A percentile compares a stretch with the other conserved stretches of the same genome.
Evolutionary conservation across 92 coral and sea anemone species (phyloP).

Genomic region (Porites lobata): DNA sequence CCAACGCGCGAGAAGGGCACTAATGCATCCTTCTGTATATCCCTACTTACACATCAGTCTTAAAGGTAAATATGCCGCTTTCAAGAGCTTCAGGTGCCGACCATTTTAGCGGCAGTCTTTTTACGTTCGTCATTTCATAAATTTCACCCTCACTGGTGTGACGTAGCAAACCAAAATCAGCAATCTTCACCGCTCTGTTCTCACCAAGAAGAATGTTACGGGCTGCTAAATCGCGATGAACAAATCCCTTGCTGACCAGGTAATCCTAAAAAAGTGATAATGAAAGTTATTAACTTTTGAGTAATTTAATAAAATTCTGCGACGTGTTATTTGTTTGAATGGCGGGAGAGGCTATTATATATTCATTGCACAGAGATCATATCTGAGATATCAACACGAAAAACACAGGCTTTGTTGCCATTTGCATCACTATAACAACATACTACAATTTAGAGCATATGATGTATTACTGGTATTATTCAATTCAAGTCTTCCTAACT

Average conservation of each 20-base stretch:
- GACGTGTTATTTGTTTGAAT: too few relatives aligned
- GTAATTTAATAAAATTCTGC: not conserved
- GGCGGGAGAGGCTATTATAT: too few relatives aligned
- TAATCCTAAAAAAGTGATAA: not conserved
- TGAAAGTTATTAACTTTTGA: too few relatives aligned
- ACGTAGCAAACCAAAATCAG: conserved; percentile 43
- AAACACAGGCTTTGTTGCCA: too few relatives aligned
- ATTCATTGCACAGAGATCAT: too few relatives aligned
- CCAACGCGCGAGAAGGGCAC: too few relatives aligned
- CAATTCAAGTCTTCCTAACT: too few relatives aligned
- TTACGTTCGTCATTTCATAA: not conserved
- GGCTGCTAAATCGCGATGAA: conserved; percentile 47
- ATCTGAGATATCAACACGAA: too few relatives aligned
- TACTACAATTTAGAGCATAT: too few relatives aligned
- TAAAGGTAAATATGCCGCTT: not conserved
- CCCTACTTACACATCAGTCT: not conserved
- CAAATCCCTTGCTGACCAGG: conserved; percentile 32
- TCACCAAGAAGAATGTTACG: conserved; percentile 42
- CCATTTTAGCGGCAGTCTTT: not conserved
- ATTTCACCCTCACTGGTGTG: not conserved
- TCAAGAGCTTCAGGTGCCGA: not conserved
- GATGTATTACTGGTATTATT: too few relatives aligned
- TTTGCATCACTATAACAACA: too few relatives aligned
- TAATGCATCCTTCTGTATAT: too few relatives aligned
- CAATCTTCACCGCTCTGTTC: conserved; percentile 27